Conservation (phyloP, 2,797 vertebrate genomes). For the Lerista edwardsae region DNA sequence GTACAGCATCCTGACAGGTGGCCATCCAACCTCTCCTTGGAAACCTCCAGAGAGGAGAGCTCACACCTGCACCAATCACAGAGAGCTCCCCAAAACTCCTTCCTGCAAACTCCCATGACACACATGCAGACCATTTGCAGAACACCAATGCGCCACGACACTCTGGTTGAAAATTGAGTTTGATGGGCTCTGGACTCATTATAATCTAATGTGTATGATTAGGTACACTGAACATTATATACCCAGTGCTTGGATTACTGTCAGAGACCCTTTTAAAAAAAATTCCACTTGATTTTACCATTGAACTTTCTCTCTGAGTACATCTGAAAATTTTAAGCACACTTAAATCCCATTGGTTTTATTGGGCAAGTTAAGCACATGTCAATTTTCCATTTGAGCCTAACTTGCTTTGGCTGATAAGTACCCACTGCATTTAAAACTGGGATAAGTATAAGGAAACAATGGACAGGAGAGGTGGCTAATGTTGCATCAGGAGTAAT, state of each 20-base stretch:
- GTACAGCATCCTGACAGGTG: too few relatives aligned
- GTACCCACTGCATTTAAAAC: background rate
- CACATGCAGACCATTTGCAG: too few relatives aligned
- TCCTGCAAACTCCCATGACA: too few relatives aligned
- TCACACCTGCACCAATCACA: too few relatives aligned
- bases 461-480: background rate
- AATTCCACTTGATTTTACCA: background rate
- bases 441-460: background rate
- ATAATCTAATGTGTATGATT: background rate
- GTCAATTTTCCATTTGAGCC: background rate
- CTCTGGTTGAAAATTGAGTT: too few relatives aligned
- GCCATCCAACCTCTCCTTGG: too few relatives aligned
- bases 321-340: background rate
- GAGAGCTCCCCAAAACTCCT: too few relatives aligned
- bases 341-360: background rate
- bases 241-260: background rate
- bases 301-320: background rate
- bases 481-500: background rate
- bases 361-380: background rate
- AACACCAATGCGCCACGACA: too few relatives aligned
- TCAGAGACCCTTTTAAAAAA: background rate
- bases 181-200: too few relatives aligned
- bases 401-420: background rate
- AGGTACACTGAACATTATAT: background rate
- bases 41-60: too few relatives aligned